Evolutionary conservation across 2,797 vertebrate genomes (phyloP).

Genomic region (Antrozous pallidus): DNA sequence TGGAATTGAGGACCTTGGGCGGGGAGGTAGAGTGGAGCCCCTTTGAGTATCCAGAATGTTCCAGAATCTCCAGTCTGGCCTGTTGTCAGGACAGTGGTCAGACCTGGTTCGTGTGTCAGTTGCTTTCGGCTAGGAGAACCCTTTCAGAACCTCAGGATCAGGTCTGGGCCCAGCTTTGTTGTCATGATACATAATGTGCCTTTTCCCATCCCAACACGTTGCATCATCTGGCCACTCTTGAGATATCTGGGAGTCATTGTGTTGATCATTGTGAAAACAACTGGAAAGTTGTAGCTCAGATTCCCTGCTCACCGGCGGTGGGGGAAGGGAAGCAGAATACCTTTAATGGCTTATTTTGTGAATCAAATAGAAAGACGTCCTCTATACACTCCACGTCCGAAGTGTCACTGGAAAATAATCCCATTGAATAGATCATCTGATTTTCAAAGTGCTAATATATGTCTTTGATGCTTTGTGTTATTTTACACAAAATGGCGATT

Average conservation of each 20-base stretch:
- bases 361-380: neutral
- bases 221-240: constrained; percentile 9
- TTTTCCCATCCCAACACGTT: neutral
- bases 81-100: neutral
- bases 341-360: neutral
- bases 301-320: neutral
- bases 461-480: neutral
- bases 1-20: neutral
- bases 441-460: neutral
- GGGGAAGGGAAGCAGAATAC: neutral
- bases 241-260: neutral
- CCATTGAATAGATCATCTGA: neutral
- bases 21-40: neutral
- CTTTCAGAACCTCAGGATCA: neutral
- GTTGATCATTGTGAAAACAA: neutral
- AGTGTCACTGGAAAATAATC: neutral
- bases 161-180: neutral
- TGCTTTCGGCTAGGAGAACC: neutral
- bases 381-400: neutral
- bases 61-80: neutral
- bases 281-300: neutral
- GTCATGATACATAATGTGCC: neutral
- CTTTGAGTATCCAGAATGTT: neutral
- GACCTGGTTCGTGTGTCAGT: neutral
- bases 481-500: neutral